Evolutionary conservation across 2,888 invertebrate genomes (phyloP).

Genomic region (Tubulanus polymorphus): DNA sequence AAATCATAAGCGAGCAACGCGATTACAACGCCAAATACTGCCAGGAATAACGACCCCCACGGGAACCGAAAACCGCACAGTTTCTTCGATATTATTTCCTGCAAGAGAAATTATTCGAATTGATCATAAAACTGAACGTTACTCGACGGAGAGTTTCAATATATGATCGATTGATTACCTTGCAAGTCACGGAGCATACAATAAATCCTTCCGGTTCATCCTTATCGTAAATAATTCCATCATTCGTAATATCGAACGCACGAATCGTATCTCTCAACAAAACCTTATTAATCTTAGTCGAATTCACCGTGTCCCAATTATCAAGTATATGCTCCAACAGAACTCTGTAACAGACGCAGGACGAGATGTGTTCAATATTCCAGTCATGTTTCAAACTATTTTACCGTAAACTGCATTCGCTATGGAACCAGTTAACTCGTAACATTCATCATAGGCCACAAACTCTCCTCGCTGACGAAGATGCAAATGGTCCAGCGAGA

Average conservation of each 20-base stretch:
- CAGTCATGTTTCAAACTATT: too few species aligned
- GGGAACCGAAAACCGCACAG: slow-evolving; percentile 39
- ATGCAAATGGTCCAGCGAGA: too few species aligned
- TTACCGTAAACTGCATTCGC: too few species aligned
- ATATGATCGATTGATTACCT: too few species aligned
- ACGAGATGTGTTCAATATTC: not conserved
- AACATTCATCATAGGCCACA: too few species aligned
- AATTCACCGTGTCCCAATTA: slow-evolving; percentile 35
- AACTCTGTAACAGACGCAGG: slow-evolving; percentile 50
- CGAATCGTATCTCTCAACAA: slow-evolving; percentile 56
- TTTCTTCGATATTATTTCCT: slow-evolving; percentile 45
- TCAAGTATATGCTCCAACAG: slow-evolving; percentile 58
- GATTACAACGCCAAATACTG: slow-evolving; percentile 30
- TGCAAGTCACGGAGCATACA: slow-evolving; percentile 27
- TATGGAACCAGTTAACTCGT: too few species aligned
- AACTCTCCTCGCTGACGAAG: too few species aligned
- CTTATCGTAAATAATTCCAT: slow-evolving; percentile 35
- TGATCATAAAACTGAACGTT: not conserved
- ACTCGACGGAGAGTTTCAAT: too few species aligned
- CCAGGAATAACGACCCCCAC: slow-evolving; percentile 38
- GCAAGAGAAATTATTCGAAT: slow-evolving; percentile 12
- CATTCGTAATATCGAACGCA: slow-evolving; percentile 55
- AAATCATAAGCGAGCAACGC: slow-evolving; percentile 44
- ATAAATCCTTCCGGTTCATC: slow-evolving; percentile 28
- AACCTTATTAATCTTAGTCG: slow-evolving; percentile 46